Evolutionary conservation across 2,888 invertebrate genomes (phyloP), one percentile per base, ranked within the genome.

Genomic region (Netelia melanura): DNA sequence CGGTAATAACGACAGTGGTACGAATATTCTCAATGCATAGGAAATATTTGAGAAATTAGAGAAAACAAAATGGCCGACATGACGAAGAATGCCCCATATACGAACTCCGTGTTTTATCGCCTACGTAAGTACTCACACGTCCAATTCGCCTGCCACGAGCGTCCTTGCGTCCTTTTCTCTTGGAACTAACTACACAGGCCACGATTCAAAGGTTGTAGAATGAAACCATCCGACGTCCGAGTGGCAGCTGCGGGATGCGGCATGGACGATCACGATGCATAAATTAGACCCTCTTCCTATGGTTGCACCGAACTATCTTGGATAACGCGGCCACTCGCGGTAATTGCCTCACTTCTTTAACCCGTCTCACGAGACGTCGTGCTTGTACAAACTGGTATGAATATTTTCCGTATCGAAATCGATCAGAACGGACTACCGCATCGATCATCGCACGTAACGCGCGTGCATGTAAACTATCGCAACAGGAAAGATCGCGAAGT

Each of bases 331-430:
- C 70, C 83, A 83, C 84, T 86, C 83, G 76, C 83, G 85, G 85
- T 87, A 87, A 87, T 87, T 87, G 87, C 85, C 87, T 77, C 62
- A 75, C 82, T 78, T 77, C 65, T 71, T 70, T n/a, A 61, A 64
- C 62, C 21, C 61, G 70, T 61, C 25, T 43, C 38, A 23, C 71
- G 58, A 21, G 17, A 21, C 58, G 23, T 17, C 17, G 17, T 58
- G 17, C 56, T 56, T 14, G 9, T 9, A 58, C 58, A 21, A 58
- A 21, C 58, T 58, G 58, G 17, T 17, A 21, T 21, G 21, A 21
- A 56, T 56, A 58, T 58, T 58, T 58, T 48, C 48, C 14, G 17
- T 58, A 58, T 58, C 17, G 21, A 58, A 58, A 58, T 58, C 58
- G 58, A 58, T 58, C 58, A 21, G 17, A 21, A 17, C 58, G 58